Evolutionary conservation across 1,140 invertebrate species (phyloP).

Genomic region (Drosophila subobscura): DNA sequence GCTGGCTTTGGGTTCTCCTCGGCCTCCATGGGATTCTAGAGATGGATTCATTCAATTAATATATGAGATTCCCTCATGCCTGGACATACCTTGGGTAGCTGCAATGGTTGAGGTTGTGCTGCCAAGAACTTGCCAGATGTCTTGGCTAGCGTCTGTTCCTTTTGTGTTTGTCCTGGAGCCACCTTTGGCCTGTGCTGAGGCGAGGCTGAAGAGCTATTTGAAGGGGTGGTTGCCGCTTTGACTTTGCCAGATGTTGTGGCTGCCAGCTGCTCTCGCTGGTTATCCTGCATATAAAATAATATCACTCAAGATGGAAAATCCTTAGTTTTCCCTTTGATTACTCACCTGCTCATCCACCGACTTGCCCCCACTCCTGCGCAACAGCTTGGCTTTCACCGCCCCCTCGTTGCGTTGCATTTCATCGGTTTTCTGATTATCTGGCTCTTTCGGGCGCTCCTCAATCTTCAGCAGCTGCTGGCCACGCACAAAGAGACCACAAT

Average conservation of each 20-base stretch:
- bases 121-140: constrained; percentile 39
- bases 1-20: constrained; percentile 1
- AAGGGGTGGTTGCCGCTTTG: background rate
- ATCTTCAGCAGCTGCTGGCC: constrained; percentile 89
- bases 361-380: constrained; percentile 32
- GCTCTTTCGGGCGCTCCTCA: constrained; percentile 84
- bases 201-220: constrained; percentile 7
- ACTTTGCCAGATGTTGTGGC: constrained; percentile 27
- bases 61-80: too few species aligned
- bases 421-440: constrained; percentile 32
- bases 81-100: constrained; percentile 47
- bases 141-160: constrained; percentile 20
- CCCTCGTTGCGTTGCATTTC: constrained; percentile 56
- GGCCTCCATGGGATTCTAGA: constrained; percentile 11
- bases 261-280: constrained; percentile 28
- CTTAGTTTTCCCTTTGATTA: constrained; percentile 4
- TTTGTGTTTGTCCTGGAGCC: constrained; percentile 11
- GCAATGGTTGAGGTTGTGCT: constrained; percentile 28
- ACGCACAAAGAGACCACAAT: constrained; percentile 93
- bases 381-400: constrained; percentile 23
- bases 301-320: background rate
- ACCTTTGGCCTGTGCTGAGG: constrained; percentile 11
- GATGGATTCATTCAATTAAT: background rate
- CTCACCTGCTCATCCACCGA: constrained; percentile 58
- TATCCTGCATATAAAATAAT: constrained; percentile 22